Evolutionary conservation across 2,113 vertebrate species (phyloP).

Genomic region (Rhynchomys soricoides): DNA sequence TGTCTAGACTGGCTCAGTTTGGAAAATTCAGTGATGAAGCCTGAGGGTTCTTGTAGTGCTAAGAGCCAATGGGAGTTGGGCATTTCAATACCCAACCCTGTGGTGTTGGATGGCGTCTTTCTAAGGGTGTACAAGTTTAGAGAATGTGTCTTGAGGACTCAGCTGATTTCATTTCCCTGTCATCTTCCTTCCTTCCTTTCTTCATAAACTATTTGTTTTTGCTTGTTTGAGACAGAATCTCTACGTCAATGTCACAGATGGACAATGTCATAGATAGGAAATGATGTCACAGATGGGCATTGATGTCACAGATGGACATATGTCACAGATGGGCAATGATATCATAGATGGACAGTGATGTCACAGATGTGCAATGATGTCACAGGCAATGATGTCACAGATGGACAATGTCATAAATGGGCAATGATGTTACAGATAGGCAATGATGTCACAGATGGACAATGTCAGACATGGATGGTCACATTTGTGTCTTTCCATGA

Average conservation of each 20-base stretch:
- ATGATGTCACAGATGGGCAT: too few species aligned
- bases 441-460: too few species aligned
- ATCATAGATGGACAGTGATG: too few species aligned
- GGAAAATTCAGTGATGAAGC: not conserved
- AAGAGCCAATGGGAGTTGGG: not conserved
- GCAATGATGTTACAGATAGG: too few species aligned
- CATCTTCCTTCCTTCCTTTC: not conserved
- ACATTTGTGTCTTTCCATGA: not conserved
- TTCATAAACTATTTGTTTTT: not conserved
- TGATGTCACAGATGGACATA: too few species aligned
- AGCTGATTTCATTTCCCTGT: not conserved
- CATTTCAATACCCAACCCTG: not conserved
- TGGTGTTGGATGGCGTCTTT: not conserved
- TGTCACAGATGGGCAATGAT: too few species aligned
- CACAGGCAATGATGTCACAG: too few species aligned
- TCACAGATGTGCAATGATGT: too few species aligned
- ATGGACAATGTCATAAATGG: too few species aligned
- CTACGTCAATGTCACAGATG: not conserved
- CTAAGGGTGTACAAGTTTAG: not conserved
- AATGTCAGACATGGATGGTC: not conserved
- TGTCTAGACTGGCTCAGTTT: not conserved
- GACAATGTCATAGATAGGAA: too few species aligned
- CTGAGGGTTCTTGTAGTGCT: not conserved
- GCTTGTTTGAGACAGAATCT: not conserved
- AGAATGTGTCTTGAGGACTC: not conserved